Base-by-base conservation (phyloP, 2,888 invertebrate genomes). In the Trissoscelio sp. region DNA sequence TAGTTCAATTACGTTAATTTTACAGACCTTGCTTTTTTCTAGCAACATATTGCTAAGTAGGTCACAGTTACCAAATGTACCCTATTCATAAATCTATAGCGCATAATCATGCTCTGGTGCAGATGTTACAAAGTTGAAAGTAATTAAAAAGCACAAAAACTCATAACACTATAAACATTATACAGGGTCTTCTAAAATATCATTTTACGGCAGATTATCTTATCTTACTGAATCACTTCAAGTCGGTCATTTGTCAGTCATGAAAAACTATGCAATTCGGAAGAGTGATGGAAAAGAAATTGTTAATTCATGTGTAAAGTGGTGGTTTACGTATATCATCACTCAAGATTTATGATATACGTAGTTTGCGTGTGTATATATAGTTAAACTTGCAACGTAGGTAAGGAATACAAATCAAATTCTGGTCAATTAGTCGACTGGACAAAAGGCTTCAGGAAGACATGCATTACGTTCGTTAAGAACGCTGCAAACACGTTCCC, bases 301-400 rank as follows among this genome's bases (percentile, higher is more conserved):
- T 69, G 55, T 57, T 79, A 64, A 72, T 70, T 70, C 78, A 79
- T 70, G 58, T 72, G 34, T 64, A 79, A 79, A 70, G 69, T 66
- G 37, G 73, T 44, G 58, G 53, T 79, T 67, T 62, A 37, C 51
- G 42, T 72, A 58, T 51, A 66, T 73, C 73, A 79, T 55, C 66
- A 18, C 18, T 58, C 14, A 53, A 55, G 67, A 79, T 79, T 73
- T 79, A 79, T 73, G 79, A 53, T 55, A 31, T 12, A 14, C 20
- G 70, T 24, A 16, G 39, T 53, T 73, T 42, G 73, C 79, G 67
- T 79, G 79, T 28, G 37, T 14, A 18, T 31, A 16, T 44, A 66
- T 24, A 53, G 42, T 79, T 73, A 46, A 60, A 67, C 31, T 55
- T 46, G 67, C 67, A 39, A 44, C 51, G 3, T 6, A 34, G 73